Percentiles rank a stretch among this genome's conserved stretches.
These are phyloP conservation scores for Cheilosia urbana DNA, from an alignment of 2,888 invertebrate species.

Conservation along the genomic window DNA sequence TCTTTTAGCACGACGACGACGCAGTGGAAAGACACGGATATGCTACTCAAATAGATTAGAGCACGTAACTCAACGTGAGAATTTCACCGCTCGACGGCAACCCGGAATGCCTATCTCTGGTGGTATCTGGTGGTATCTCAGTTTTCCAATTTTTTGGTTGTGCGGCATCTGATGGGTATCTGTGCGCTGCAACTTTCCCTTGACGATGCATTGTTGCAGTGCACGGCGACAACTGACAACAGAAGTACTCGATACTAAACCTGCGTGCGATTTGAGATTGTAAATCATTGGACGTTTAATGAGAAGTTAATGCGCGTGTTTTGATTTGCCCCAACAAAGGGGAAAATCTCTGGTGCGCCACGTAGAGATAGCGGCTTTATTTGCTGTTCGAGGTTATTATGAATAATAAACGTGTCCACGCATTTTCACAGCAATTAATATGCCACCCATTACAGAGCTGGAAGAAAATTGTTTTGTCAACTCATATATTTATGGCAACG, in stretches of 20 bases:
- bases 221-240: too few species aligned
- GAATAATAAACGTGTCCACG: background rate
- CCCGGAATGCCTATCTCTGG: slow-evolving; percentile 18
- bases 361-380: background rate
- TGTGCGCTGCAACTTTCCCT: slow-evolving; percentile 39
- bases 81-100: slow-evolving; percentile 37
- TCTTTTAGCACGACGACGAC: background rate
- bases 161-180: slow-evolving; percentile 19
- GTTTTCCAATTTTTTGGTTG: slow-evolving; percentile 1
- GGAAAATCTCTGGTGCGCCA: background rate
- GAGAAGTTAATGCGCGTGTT: slow-evolving; percentile 23
- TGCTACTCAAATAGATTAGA: slow-evolving; percentile 58
- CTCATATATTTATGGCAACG: too few species aligned
- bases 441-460: too few species aligned
- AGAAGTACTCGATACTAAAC: background rate
- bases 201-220: slow-evolving; percentile 1
- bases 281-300: slow-evolving; percentile 22
- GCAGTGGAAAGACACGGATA: background rate
- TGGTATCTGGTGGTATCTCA: background rate
- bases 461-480: too few species aligned
- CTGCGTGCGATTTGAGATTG: slow-evolving; percentile 20
- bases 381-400: slow-evolving; percentile 16
- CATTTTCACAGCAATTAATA: too few species aligned
- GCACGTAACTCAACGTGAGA: slow-evolving; percentile 73
- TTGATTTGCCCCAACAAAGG: slow-evolving; percentile 41